Percentiles rank a stretch among this genome's conserved stretches.
These are phyloP conservation scores for Helogale parvula DNA, from an alignment of 2,113 vertebrate genomes.

Conservation along the genomic window DNA sequence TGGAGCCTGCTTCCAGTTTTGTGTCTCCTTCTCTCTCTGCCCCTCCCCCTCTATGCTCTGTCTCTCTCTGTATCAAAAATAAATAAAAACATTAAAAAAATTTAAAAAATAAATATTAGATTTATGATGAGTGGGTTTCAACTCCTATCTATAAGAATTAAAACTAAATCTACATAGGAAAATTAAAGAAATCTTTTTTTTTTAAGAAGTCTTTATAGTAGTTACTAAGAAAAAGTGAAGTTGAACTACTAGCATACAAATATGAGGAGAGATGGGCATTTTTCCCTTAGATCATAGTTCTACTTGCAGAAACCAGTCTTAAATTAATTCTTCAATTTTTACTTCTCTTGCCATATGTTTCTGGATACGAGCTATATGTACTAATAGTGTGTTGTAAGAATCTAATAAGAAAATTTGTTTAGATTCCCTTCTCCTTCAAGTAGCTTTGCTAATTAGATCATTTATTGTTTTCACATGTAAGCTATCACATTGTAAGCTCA, in stretches of 20 bases:
- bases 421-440: neutral
- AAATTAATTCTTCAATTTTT: neutral
- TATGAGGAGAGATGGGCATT: neutral
- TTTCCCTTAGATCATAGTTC: neutral
- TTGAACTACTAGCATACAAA: neutral
- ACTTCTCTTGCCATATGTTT: neutral
- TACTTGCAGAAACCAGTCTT: neutral
- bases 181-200: neutral
- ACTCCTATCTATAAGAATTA: neutral
- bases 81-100: too few relatives aligned
- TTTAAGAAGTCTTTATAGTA: neutral
- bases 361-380: neutral
- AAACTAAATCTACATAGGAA: conserved; percentile 11
- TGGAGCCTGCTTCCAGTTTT: too few relatives aligned
- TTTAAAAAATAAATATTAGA: neutral
- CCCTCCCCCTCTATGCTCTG: too few relatives aligned
- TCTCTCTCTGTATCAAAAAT: too few relatives aligned
- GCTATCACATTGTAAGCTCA: neutral
- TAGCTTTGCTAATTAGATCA: neutral
- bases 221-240: neutral
- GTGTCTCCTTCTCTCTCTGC: too few relatives aligned
- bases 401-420: neutral
- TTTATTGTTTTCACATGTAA: neutral
- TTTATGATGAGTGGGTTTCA: conserved; percentile 16
- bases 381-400: neutral